These are phyloP conservation scores for Sylvietta virens DNA, from an alignment of 2,113 vertebrate species.

Conservation along the genomic window DNA sequence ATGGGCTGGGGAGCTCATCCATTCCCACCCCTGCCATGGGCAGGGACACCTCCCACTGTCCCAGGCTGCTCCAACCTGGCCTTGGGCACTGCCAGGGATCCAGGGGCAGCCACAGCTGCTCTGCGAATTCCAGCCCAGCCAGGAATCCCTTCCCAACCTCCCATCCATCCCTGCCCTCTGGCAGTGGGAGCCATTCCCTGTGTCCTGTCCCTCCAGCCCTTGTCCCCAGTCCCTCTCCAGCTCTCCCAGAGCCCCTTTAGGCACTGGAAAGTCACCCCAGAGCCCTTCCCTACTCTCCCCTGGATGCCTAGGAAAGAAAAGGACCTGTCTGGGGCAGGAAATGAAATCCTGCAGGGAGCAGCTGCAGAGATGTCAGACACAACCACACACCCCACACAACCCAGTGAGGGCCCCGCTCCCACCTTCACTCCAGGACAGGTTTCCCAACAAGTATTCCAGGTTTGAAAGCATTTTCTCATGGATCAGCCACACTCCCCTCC, in stretches of 20 bases:
- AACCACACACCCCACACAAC: fast-evolving
- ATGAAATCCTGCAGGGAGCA: neutral
- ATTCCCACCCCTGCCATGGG: neutral
- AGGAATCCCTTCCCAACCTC: neutral
- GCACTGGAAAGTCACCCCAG: neutral
- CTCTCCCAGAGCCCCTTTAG: neutral
- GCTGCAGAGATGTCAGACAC: neutral
- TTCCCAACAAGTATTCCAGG: neutral
- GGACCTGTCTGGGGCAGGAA: neutral
- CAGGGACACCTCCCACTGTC: neutral
- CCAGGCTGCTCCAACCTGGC: neutral
- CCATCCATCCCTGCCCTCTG: neutral
- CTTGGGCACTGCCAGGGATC: neutral
- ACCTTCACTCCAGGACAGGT: fast-evolving
- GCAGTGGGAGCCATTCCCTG: neutral
- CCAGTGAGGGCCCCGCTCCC: neutral
- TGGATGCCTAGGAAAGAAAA: too few species aligned
- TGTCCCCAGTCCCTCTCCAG: neutral
- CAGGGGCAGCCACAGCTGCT: neutral
- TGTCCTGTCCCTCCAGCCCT: neutral
- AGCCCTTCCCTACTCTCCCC: neutral
- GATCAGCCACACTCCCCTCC: neutral
- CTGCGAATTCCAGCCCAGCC: neutral
- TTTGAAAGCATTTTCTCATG: neutral
- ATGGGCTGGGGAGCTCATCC: neutral